phyloP scores from a whole-genome alignment of 2,797 vertebrate genomes.

The Myotis daubentonii region DNA sequence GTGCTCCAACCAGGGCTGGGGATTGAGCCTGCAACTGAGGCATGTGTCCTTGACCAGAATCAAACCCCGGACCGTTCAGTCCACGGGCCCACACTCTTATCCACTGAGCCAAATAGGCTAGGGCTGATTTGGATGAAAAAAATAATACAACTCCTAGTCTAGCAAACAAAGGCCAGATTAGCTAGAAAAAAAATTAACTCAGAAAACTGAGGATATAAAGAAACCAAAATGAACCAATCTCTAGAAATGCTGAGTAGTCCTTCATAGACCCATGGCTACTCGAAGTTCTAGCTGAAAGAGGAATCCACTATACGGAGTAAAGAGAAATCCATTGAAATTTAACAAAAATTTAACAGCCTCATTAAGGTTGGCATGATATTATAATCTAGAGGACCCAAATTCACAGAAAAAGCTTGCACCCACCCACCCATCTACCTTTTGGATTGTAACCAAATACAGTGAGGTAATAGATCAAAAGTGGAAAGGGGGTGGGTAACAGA shows the following conservation, averaged over 20 bases:
- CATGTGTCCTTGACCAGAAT: too few relatives aligned
- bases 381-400: not conserved
- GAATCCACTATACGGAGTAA: not conserved
- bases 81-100: too few relatives aligned
- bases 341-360: not conserved
- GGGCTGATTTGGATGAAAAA: not conserved
- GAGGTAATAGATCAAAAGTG: not conserved
- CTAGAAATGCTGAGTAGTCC: not conserved
- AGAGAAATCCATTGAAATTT: not conserved
- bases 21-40: too few relatives aligned
- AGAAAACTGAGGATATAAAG: constrained; percentile 10
- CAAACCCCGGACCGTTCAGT: too few relatives aligned
- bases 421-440: not conserved
- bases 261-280: not conserved
- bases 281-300: not conserved
- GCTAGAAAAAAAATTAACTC: not conserved
- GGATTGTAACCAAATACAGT: not conserved
- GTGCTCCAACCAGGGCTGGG: too few relatives aligned
- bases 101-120: too few relatives aligned
- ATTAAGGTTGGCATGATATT: not conserved
- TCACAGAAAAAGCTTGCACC: not conserved
- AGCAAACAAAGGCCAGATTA: constrained; percentile 27
- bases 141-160: not conserved
- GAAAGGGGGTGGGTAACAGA: not conserved
- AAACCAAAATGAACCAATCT: constrained; percentile 30